A percentile compares a stretch with the other conserved stretches of the same genome.
Evolutionary conservation across 2,888 invertebrate genomes (phyloP).

Genomic region (Epistrophe eligans): DNA sequence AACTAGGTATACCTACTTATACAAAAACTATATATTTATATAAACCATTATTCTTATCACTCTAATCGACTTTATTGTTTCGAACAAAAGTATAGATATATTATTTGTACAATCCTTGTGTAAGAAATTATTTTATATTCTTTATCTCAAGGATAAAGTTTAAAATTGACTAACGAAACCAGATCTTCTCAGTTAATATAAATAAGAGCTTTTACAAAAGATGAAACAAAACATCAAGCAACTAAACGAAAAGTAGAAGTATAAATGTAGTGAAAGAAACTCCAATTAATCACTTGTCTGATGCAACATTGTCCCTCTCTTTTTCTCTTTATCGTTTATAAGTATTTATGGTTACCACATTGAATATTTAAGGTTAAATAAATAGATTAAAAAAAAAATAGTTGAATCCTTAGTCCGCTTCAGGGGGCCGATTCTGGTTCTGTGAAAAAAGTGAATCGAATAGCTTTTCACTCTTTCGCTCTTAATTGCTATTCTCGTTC

Average conservation of each 20-base stretch:
- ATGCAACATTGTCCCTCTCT: slow-evolving; percentile 56
- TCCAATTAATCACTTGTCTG: slow-evolving; percentile 75
- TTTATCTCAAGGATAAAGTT: slow-evolving; percentile 54
- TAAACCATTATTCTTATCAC: slow-evolving; percentile 9
- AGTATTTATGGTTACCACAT: slow-evolving; percentile 2
- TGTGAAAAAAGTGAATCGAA: too few relatives aligned
- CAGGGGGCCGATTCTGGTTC: too few relatives aligned
- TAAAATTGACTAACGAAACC: slow-evolving; percentile 71
- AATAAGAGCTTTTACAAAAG: slow-evolving; percentile 45
- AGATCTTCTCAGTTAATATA: slow-evolving; percentile 66
- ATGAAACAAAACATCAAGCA: slow-evolving; percentile 51
- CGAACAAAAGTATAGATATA: not conserved
- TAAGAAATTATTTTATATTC: slow-evolving; percentile 10
- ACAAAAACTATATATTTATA: not conserved
- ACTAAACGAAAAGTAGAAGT: slow-evolving; percentile 31
- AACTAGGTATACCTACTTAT: too few relatives aligned
- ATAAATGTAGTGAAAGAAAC: slow-evolving; percentile 40
- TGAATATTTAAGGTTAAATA: not conserved
- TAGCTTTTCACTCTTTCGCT: too few relatives aligned
- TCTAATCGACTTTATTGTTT: slow-evolving; percentile 10
- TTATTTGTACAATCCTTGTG: not conserved
- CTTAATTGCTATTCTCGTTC: too few relatives aligned
- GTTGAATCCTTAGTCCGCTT: too few relatives aligned
- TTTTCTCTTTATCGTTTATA: slow-evolving; percentile 39
- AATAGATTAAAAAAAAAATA: too few relatives aligned